A percentile compares a stretch with the other conserved stretches of the same genome.
These are phyloP conservation scores for Perizoma flavofasciatum DNA, from an alignment of 2,888 invertebrate genomes.

Conservation along the genomic window DNA sequence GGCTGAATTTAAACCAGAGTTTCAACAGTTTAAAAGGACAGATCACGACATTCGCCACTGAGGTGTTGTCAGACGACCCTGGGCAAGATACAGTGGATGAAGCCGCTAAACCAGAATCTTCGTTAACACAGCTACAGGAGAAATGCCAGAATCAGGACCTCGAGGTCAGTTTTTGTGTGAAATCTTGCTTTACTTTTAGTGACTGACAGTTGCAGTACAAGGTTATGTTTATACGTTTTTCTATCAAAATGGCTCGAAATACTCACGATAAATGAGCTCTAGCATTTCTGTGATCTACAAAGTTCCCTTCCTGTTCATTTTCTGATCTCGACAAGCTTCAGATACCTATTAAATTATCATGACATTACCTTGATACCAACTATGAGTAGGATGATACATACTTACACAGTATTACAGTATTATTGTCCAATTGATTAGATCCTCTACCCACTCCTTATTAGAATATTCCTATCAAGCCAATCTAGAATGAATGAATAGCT, in stretches of 20 bases:
- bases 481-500: background rate
- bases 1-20: slow-evolving; percentile 87
- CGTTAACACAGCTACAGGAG: slow-evolving; percentile 80
- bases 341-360: background rate
- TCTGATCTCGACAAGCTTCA: background rate
- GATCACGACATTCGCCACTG: slow-evolving; percentile 93
- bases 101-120: slow-evolving; percentile 46
- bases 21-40: slow-evolving; percentile 92
- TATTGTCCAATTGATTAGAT: slow-evolving; percentile 22
- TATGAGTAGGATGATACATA: background rate
- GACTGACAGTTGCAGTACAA: slow-evolving; percentile 62
- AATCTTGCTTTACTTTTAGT: slow-evolving; percentile 29
- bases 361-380: background rate
- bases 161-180: slow-evolving; percentile 77
- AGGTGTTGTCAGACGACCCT: slow-evolving; percentile 91
- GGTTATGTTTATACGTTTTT: slow-evolving; percentile 75
- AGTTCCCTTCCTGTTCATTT: background rate
- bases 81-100: slow-evolving; percentile 71
- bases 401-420: slow-evolving; percentile 5
- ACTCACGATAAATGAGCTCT: background rate
- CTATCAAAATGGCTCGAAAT: slow-evolving; percentile 4
- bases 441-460: slow-evolving; percentile 3
- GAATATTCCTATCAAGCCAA: background rate
- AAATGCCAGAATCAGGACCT: slow-evolving; percentile 84
- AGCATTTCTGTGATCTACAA: background rate